A percentile compares a stretch with the other conserved stretches of the same genome.
Evolutionary conservation across 2,113 vertebrate genomes (phyloP).

Genomic region (Bubo bubo): DNA sequence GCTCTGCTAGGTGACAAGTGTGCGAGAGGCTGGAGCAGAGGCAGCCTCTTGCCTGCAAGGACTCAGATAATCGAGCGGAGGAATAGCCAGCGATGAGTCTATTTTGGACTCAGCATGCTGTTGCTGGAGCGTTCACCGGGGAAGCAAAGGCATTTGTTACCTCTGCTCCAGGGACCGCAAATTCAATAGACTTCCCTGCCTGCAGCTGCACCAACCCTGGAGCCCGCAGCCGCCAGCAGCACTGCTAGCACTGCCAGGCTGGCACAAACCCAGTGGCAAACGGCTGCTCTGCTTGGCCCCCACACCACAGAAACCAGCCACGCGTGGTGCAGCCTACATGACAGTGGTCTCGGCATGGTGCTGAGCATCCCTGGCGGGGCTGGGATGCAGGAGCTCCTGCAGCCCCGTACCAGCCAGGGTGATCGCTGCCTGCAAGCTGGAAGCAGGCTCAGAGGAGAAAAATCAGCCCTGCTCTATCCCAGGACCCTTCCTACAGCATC

Average conservation of each 20-base stretch:
- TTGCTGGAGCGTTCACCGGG: neutral
- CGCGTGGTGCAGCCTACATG: fast-evolving
- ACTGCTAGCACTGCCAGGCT: neutral
- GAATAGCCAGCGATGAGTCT: neutral
- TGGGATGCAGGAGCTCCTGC: neutral
- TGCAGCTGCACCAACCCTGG: neutral
- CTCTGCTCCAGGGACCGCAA: neutral
- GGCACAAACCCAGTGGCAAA: neutral
- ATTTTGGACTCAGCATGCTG: constrained; percentile 4
- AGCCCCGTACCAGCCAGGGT: neutral
- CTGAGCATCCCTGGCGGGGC: neutral
- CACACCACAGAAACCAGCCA: neutral
- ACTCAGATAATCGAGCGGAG: neutral
- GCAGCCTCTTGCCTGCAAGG: constrained; percentile 9
- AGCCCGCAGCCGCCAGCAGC: neutral
- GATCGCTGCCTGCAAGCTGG: neutral
- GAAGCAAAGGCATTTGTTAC: constrained; percentile 22
- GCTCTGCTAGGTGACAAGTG: neutral
- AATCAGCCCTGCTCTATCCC: neutral
- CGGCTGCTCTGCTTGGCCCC: neutral
- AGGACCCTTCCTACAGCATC: neutral
- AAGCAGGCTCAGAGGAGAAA: neutral
- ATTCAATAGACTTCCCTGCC: neutral
- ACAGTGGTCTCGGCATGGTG: fast-evolving
- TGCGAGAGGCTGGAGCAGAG: neutral